Evolutionary conservation across 2,797 vertebrate genomes (phyloP), one percentile per base, ranked within the genome.

Genomic region (Furcifer pardalis): DNA sequence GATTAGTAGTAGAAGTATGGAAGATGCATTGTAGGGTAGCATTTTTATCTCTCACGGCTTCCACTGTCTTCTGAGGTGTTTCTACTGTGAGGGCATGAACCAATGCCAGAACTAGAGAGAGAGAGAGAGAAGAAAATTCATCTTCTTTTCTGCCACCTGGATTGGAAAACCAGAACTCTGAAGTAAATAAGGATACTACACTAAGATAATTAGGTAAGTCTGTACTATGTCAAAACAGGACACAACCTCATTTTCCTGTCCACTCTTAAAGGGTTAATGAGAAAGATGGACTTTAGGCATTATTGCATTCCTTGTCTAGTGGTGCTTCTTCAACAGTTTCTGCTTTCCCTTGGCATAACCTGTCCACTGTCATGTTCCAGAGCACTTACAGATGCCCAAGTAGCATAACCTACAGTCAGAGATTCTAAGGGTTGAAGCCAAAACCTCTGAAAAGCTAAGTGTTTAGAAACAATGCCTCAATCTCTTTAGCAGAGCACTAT

Each of bases 1-100:
- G 0, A 12, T 5, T 0, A 0, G 0, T 0, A 4, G 0, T 0
- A 0, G 4, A 0, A 0, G 92, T 92, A 10, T 27, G n/a, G 35
- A 96, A 97, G 30, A 63, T 32, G 21, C 96, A 97, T 0, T 1
- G 87, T 1, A 97, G 92, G 3, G 85, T 94, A 17, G 25, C 86
- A 0, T 90, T 79, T 0, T 12, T 37, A 6, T 95, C 96, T 89
- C 68, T 84, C 21, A 84, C 84, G 4, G 92, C 95, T 79, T 79
- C 37, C 4, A 94, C 63, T n/a, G 69, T 1, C 2, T 82, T 91
- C 7, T 2, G 0, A 0, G 94, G 84, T 13, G 87, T 87, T 77
- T 94, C 69, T 84, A 96, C 94, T 0, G 21, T 80, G 84, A 97
- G 92, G 66, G 91, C 72, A 0, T 72, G 35, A 49, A 71, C 89